phyloP scores from a whole-genome alignment of 2,888 invertebrate genomes.

The Ceratothoa steindachneri region DNA sequence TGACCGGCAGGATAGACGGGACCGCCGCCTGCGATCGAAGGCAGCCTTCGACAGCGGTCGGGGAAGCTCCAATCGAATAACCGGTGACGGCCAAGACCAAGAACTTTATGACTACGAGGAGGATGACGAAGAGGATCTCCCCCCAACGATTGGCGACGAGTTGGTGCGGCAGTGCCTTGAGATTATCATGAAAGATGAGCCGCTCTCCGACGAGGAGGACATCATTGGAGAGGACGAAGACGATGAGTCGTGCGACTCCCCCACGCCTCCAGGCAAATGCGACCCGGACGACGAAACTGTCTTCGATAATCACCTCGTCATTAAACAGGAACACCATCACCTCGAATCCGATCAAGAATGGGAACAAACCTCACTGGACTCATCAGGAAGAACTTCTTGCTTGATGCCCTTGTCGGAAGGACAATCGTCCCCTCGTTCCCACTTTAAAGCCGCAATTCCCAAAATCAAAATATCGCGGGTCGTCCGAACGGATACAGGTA shows the following conservation, averaged over 20 bases:
- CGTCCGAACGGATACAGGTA: neutral
- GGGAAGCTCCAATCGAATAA: neutral
- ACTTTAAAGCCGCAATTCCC: too few relatives aligned
- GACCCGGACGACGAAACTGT: neutral
- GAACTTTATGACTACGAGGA: neutral
- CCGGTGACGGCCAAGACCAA: neutral
- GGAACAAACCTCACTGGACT: neutral
- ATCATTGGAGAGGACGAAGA: neutral
- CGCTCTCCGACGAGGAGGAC: neutral
- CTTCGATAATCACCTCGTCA: neutral
- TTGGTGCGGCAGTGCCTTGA: slow-evolving; percentile 24
- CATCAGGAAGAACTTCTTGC: too few relatives aligned
- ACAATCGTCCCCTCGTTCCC: too few relatives aligned
- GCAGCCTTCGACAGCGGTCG: neutral
- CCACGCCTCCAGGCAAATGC: too few relatives aligned
- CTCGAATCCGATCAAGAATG: neutral
- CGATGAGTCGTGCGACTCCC: neutral
- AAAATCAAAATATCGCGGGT: slow-evolving; percentile 9
- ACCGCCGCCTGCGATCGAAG: neutral
- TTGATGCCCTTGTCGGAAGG: too few relatives aligned
- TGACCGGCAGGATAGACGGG: neutral
- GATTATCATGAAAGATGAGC: slow-evolving; percentile 23
- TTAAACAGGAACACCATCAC: neutral
- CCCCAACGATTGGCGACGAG: slow-evolving; percentile 19
- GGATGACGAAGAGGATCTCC: neutral